Conservation (phyloP, 2,797 vertebrate genomes). For the Varecia variegata region DNA sequence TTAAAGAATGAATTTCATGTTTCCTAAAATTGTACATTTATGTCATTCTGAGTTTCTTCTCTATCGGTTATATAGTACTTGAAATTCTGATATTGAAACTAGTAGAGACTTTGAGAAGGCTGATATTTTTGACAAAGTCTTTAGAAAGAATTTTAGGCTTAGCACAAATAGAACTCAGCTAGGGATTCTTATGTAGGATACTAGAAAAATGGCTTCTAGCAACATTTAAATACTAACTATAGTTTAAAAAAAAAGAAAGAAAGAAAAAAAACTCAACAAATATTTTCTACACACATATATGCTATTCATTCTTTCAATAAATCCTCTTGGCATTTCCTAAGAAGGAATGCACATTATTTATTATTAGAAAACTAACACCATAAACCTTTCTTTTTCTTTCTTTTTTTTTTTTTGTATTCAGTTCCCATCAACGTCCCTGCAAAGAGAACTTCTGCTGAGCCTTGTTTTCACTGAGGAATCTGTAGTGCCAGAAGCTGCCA, state of each 20-base stretch:
- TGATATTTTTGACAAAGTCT: neutral
- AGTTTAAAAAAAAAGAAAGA: neutral
- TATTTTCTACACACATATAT: neutral
- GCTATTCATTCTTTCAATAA: neutral
- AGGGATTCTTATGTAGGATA: neutral
- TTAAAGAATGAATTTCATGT: neutral
- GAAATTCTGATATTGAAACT: neutral
- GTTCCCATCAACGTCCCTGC: neutral
- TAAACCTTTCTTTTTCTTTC: neutral
- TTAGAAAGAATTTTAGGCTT: constrained; percentile 15
- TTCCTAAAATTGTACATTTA: neutral
- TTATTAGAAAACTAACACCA: neutral
- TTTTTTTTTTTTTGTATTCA: neutral
- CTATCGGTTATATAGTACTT: neutral
- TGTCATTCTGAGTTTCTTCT: constrained; percentile 5
- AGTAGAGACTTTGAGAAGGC: neutral
- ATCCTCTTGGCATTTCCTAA: neutral
- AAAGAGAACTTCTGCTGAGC: neutral
- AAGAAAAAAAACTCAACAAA: constrained; percentile 15
- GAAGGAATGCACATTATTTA: constrained; percentile 17
- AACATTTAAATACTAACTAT: neutral
- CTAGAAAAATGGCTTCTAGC: neutral
- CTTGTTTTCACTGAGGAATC: neutral
- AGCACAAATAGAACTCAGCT: constrained; percentile 31
- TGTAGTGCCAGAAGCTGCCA: neutral